Percentiles rank a stretch among this genome's conserved stretches.
Conservation (phyloP, 2,797 vertebrate genomes). For the Tympanoctomys barrerae region DNA sequence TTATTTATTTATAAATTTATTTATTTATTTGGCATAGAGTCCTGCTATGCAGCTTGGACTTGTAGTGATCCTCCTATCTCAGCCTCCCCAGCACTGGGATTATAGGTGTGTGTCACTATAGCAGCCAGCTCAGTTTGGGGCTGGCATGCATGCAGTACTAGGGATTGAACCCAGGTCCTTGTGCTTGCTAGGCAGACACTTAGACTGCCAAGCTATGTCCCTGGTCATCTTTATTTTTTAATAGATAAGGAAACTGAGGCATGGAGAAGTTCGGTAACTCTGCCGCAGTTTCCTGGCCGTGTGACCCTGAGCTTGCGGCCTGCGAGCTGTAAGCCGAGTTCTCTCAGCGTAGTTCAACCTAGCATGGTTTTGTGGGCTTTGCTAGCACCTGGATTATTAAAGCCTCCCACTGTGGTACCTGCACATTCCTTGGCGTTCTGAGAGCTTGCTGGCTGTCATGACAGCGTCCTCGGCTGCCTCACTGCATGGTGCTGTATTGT, state of each 20-base stretch:
- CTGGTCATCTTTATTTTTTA: background rate
- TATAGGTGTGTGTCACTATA: too few relatives aligned
- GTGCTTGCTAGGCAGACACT: too few relatives aligned
- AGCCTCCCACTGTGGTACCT: background rate
- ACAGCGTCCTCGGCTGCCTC: background rate
- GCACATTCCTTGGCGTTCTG: background rate
- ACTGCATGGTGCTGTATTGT: background rate
- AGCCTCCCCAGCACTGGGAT: too few relatives aligned
- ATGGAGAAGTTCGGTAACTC: constrained; percentile 18
- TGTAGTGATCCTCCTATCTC: too few relatives aligned
- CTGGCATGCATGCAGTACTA: too few relatives aligned
- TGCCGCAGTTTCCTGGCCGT: background rate
- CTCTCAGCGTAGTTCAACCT: constrained; percentile 29
- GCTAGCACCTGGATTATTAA: background rate
- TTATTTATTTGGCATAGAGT: too few relatives aligned
- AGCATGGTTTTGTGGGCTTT: constrained; percentile 18
- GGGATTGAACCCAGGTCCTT: too few relatives aligned
- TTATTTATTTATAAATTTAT: background rate
- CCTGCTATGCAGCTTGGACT: too few relatives aligned
- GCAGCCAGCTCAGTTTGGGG: too few relatives aligned
- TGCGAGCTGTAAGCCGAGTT: background rate
- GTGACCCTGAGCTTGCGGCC: background rate
- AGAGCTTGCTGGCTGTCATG: background rate
- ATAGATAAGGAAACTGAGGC: background rate
- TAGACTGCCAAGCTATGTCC: too few relatives aligned